phyloP scores from a whole-genome alignment of 2,113 vertebrate species.

The Mobula hypostoma region DNA sequence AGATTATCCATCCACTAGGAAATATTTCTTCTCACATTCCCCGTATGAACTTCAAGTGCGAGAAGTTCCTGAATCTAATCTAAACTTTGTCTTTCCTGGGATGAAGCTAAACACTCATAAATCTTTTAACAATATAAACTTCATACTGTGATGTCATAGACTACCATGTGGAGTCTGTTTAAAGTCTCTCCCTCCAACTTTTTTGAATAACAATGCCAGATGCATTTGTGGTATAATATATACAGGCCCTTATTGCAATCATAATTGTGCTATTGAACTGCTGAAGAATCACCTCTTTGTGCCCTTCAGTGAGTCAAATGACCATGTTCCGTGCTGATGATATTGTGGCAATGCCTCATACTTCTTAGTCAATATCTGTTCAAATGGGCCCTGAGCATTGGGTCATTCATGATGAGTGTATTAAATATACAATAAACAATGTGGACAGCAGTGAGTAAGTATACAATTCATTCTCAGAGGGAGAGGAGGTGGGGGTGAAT shows the following conservation, averaged over 20 bases:
- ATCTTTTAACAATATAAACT: neutral
- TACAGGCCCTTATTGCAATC: constrained; percentile 15
- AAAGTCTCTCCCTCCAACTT: neutral
- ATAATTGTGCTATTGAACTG: neutral
- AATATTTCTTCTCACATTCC: neutral
- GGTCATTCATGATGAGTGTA: neutral
- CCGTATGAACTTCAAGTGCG: neutral
- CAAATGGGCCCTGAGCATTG: neutral
- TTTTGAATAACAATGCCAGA: neutral
- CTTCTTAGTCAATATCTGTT: neutral
- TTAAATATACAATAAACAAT: constrained; percentile 49
- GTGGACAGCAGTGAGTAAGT: constrained; percentile 50
- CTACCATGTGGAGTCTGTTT: neutral
- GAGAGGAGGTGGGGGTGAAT: neutral
- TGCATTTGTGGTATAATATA: neutral
- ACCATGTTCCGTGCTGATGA: neutral
- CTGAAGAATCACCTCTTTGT: neutral
- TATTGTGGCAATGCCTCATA: neutral
- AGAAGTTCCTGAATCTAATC: neutral
- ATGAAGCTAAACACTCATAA: neutral
- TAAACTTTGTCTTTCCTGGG: neutral
- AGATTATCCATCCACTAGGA: neutral
- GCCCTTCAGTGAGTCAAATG: neutral
- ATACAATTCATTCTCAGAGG: neutral
- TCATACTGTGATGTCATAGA: too few relatives aligned